Evolutionary conservation across 2,797 vertebrate species (phyloP), one percentile per base, ranked within the genome.

Genomic region (Phaenicophaeus curvirostris): DNA sequence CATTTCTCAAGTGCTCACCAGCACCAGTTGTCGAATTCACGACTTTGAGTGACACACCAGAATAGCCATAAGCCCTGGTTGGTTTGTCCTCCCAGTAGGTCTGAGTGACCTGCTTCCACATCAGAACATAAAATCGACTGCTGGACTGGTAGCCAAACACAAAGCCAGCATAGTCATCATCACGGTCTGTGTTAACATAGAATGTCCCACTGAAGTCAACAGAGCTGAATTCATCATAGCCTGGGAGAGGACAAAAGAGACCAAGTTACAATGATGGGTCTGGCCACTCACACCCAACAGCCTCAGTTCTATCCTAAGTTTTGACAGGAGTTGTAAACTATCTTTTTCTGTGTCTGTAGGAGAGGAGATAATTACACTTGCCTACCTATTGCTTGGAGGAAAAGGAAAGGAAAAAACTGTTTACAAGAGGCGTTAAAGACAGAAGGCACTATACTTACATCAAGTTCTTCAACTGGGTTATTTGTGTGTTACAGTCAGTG

Each of bases 81-180:
- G 99, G 99, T 91, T 99, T 98, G 92, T 99, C 98, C 65, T 99
- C 99, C 99, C 99, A 99, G 97, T 99, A 99, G 2, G 99, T 99
- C 98, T 99, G 99, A 12, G 99, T 99, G 90, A 99, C 99, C 97
- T 99, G 99, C 96, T 99, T 99, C 99, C 99, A 99, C 99, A 99
- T 99, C 23, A 99, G 98, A 55, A 99, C 99, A 2, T 99, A 99
- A 95, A 99, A 99, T 24, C 99, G 98, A 59, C 98, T 98, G 89
- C 99, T 99, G 15, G 99, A 99, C 97, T 99, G 99, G 97, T 99
- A 99, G 94, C 99, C 99, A 19, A 99, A 99, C 76, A 99, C 99
- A 69, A 99, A 99, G 82, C 99, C 99, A 0, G 99, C 99, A 3
- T 99, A 99, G 97, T 99, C 99, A 4, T 99, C 99, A 11, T 99